Percentiles rank a stretch among this genome's conserved stretches.
phyloP scores from a whole-genome alignment of 2,888 invertebrate genomes.

The Parelbella ahira region DNA sequence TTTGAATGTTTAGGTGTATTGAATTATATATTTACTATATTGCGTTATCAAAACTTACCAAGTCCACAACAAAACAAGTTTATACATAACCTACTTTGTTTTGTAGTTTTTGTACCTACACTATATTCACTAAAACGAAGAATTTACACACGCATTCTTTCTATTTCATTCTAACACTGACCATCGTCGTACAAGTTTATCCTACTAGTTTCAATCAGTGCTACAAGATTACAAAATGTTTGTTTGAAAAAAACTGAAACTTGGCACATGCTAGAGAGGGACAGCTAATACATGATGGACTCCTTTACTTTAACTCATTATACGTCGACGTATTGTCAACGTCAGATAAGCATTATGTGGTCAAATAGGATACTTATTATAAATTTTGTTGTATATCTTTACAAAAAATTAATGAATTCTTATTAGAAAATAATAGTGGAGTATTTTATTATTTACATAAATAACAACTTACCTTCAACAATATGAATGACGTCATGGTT shows the following conservation, averaged over 20 bases:
- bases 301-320: conserved; percentile 32
- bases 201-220: conserved; percentile 2
- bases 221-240: conserved; percentile 5
- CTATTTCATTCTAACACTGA: conserved; percentile 24
- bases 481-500: conserved; percentile 80
- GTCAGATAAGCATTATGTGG: conserved; percentile 53
- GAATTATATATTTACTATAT: background rate
- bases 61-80: conserved; percentile 21
- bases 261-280: conserved; percentile 3
- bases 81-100: conserved; percentile 22
- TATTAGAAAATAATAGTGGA: conserved; percentile 1
- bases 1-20: too few relatives aligned
- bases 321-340: conserved; percentile 42
- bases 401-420: background rate
- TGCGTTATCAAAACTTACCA: conserved; percentile 19
- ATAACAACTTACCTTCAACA: conserved; percentile 66
- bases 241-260: conserved; percentile 10
- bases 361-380: conserved; percentile 70
- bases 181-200: conserved; percentile 11
- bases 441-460: conserved; percentile 15
- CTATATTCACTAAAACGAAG: background rate
- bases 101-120: conserved; percentile 4
- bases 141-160: conserved; percentile 16
- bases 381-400: conserved; percentile 35
- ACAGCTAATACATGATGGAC: conserved; percentile 13